Evolutionary conservation across 1,140 invertebrate genomes (phyloP).

Genomic region (Lethocerus indicus): DNA sequence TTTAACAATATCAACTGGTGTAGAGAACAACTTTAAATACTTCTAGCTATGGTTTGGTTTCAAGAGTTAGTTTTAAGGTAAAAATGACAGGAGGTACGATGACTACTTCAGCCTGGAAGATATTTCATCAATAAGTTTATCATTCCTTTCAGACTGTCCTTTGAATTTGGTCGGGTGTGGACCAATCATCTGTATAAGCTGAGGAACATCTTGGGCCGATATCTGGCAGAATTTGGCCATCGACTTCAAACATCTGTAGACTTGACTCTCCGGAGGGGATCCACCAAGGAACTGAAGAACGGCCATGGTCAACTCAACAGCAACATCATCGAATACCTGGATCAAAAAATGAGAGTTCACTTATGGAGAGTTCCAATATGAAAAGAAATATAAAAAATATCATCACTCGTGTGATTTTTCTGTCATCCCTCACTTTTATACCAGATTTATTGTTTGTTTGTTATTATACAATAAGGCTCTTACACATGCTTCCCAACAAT

Average conservation of each 20-base stretch:
- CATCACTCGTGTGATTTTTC: too few relatives aligned
- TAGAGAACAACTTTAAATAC: too few relatives aligned
- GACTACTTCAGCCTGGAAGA: slow-evolving; percentile 13
- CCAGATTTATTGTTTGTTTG: too few relatives aligned
- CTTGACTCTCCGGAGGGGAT: slow-evolving; percentile 55
- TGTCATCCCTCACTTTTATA: too few relatives aligned
- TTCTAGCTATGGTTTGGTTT: too few relatives aligned
- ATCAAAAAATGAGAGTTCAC: too few relatives aligned
- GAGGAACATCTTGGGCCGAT: slow-evolving; percentile 65
- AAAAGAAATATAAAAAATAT: too few relatives aligned
- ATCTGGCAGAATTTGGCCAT: slow-evolving; percentile 63
- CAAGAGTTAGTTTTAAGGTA: too few relatives aligned
- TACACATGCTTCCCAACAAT: too few relatives aligned
- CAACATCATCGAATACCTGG: slow-evolving; percentile 85
- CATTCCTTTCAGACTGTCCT: slow-evolving; percentile 59
- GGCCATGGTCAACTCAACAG: slow-evolving; percentile 83
- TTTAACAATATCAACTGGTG: too few relatives aligned
- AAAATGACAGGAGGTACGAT: too few relatives aligned
- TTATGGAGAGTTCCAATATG: too few relatives aligned
- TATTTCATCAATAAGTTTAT: slow-evolving; percentile 42
- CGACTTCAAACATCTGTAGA: slow-evolving; percentile 61
- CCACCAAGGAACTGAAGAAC: slow-evolving; percentile 71
- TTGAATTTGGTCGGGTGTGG: slow-evolving; percentile 67
- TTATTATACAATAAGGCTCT: background rate
- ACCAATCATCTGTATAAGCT: slow-evolving; percentile 83